phyloP scores from a whole-genome alignment of 2,888 invertebrate genomes.

The Dichetophora obliterata region DNA sequence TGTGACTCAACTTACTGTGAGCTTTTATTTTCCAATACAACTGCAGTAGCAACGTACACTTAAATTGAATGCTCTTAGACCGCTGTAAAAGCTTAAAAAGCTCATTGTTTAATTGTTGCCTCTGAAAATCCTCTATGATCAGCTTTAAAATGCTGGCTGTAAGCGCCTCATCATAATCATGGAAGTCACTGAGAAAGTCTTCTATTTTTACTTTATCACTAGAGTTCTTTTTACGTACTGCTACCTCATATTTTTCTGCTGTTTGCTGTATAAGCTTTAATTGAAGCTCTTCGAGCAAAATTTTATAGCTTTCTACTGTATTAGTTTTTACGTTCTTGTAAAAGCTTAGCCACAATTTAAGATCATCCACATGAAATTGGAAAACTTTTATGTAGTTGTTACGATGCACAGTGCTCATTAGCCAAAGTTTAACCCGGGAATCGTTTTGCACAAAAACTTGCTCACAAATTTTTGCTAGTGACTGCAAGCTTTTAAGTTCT shows the following conservation, averaged over 20 bases:
- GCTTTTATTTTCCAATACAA: constrained; percentile 52
- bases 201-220: not conserved
- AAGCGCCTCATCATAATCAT: not conserved
- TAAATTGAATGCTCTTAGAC: constrained; percentile 24
- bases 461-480: not conserved
- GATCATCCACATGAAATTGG: not conserved
- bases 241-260: not conserved
- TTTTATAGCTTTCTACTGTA: too few relatives aligned
- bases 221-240: not conserved
- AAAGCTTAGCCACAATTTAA: not conserved
- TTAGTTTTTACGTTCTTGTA: not conserved
- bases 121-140: not conserved
- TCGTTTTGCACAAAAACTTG: not conserved
- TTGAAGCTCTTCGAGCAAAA: not conserved
- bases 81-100: not conserved
- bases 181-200: not conserved
- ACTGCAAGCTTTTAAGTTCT: not conserved
- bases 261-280: not conserved
- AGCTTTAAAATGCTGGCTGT: not conserved
- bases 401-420: not conserved
- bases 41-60: constrained; percentile 51
- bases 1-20: constrained; percentile 28
- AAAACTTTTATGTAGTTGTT: not conserved
- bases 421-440: not conserved
- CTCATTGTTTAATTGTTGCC: not conserved